Evolutionary conservation across 2,113 vertebrate genomes (phyloP).

Genomic region (Gulo gulo): DNA sequence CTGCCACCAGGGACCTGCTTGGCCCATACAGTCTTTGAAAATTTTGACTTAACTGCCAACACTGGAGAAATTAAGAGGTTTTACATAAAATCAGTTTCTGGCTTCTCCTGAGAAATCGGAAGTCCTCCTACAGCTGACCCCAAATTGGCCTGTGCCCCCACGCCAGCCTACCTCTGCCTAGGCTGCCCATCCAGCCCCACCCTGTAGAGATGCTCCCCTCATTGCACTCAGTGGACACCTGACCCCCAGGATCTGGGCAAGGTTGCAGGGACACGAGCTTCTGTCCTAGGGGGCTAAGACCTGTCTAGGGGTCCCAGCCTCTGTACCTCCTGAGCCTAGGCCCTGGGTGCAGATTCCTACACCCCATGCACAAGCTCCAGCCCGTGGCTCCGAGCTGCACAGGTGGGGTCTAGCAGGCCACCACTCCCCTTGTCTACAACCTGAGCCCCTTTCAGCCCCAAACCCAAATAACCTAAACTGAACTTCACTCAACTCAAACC

Average conservation of each 20-base stretch:
- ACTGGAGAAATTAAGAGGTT: conserved; percentile 43
- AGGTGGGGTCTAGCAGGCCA: background rate
- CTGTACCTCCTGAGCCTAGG: background rate
- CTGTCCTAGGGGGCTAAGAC: background rate
- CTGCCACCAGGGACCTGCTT: background rate
- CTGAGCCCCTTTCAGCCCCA: background rate
- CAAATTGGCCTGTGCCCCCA: background rate
- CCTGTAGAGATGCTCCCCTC: background rate
- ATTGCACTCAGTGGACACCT: too few species aligned
- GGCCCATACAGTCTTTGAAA: background rate
- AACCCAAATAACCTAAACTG: background rate
- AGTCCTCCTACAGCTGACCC: background rate
- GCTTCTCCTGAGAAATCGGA: conserved; percentile 1
- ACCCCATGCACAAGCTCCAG: fast-evolving
- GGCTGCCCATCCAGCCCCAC: background rate
- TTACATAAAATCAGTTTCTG: conserved; percentile 17
- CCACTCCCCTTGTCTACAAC: background rate
- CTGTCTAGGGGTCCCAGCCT: fast-evolving
- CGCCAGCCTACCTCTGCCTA: background rate
- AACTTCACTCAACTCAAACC: background rate
- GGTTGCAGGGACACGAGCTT: fast-evolving
- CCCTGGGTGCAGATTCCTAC: background rate
- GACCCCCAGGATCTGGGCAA: background rate
- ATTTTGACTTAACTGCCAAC: background rate
- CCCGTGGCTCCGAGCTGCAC: background rate